Conservation (phyloP, 2,797 vertebrate genomes). For the Acrossocheilus fasciatus region DNA sequence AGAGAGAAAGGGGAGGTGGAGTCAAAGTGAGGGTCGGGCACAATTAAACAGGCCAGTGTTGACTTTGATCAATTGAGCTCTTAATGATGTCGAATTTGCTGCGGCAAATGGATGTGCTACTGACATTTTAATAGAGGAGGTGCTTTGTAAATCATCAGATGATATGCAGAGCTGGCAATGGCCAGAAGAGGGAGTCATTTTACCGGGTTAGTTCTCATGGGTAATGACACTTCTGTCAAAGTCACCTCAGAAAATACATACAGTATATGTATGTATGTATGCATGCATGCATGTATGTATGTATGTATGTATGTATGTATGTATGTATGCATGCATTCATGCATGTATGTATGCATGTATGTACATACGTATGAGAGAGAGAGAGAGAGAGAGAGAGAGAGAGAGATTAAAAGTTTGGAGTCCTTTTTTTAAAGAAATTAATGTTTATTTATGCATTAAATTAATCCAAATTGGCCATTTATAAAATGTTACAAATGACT, state of each 20-base stretch:
- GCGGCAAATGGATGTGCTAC: constrained; percentile 29
- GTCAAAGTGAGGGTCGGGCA: constrained; percentile 28
- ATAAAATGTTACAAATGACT: too few relatives aligned
- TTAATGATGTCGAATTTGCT: constrained; percentile 46
- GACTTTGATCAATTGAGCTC: constrained; percentile 51
- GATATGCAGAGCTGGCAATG: background rate
- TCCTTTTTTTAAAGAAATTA: too few relatives aligned
- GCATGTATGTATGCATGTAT: too few relatives aligned
- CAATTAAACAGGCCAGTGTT: constrained; percentile 45
- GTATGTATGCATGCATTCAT: background rate
- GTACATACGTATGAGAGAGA: too few relatives aligned
- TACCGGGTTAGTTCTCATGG: background rate
- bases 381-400: too few relatives aligned
- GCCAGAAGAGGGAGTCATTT: constrained; percentile 57
- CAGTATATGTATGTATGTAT: background rate
- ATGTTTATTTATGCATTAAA: too few relatives aligned
- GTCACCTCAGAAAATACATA: background rate
- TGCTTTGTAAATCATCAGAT: background rate
- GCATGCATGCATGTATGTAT: background rate
- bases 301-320: background rate
- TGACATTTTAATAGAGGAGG: constrained; percentile 19
- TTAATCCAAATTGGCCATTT: too few relatives aligned
- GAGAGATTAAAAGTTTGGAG: too few relatives aligned
- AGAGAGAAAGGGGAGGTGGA: background rate
- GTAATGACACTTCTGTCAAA: background rate